phyloP scores from a whole-genome alignment of 2,888 invertebrate species.

The Uloborus plumipes region DNA sequence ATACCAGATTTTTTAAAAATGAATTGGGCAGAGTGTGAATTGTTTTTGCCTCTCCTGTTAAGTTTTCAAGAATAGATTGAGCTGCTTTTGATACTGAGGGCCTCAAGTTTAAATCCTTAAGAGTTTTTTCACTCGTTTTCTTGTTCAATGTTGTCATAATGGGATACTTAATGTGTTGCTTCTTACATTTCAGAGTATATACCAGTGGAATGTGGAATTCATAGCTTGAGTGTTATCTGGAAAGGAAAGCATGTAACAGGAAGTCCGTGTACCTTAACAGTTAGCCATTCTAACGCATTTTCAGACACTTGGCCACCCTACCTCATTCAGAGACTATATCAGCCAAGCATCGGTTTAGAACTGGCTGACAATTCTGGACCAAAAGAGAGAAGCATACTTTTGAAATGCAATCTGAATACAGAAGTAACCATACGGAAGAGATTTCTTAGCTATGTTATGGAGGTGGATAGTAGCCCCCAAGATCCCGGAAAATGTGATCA shows the following conservation, averaged over 20 bases:
- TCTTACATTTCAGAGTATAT: conserved; percentile 56
- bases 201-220: conserved; percentile 65
- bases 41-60: no score
- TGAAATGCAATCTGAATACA: neutral
- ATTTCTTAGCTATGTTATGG: conserved; percentile 32
- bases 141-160: no score
- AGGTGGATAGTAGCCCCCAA: conserved; percentile 30
- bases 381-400: no score
- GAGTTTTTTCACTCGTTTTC: no score
- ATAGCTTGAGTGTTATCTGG: conserved; percentile 66
- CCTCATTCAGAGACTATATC: no score
- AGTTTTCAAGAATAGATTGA: no score
- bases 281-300: conserved; percentile 58
- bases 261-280: conserved; percentile 67
- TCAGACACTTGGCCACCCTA: neutral
- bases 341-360: no score
- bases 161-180: neutral
- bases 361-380: no score
- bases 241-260: conserved; percentile 67
- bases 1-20: no score
- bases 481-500: neutral
- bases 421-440: conserved; percentile 17
- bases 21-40: no score
- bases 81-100: no score
- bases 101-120: no score